Conservation (phyloP, 1,140 invertebrate species). For the Meloidogyne chitwoodi region DNA sequence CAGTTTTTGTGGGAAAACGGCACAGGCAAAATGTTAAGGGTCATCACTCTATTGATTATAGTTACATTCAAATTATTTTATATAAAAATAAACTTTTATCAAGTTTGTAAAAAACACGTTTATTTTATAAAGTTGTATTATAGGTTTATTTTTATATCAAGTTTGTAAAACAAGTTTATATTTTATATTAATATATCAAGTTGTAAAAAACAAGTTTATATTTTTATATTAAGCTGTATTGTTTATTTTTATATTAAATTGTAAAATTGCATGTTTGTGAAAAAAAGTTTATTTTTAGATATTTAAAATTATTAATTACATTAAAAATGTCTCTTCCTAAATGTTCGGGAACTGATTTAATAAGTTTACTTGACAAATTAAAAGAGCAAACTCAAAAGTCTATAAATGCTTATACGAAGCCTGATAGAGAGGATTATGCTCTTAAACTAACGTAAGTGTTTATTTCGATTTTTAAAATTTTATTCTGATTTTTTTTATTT, state of each 20-base stretch:
- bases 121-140: too few relatives aligned
- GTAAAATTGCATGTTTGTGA: too few relatives aligned
- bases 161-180: too few relatives aligned
- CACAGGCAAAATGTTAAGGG: background rate
- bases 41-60: background rate
- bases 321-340: background rate
- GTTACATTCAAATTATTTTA: too few relatives aligned
- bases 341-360: background rate
- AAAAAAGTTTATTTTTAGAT: too few relatives aligned
- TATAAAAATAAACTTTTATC: too few relatives aligned
- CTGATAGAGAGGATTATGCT: background rate
- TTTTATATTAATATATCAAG: too few relatives aligned
- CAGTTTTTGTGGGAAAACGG: background rate
- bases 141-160: background rate
- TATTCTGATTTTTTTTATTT: background rate
- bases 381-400: background rate
- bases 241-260: background rate
- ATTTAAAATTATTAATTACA: background rate
- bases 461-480: background rate
- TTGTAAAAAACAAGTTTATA: too few relatives aligned
- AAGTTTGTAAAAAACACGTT: too few relatives aligned
- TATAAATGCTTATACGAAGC: background rate
- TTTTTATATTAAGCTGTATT: too few relatives aligned
- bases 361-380: background rate
- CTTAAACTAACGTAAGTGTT: background rate